Evolutionary conservation across 2,797 vertebrate genomes (phyloP).

Genomic region (Toxotes lorentzi): DNA sequence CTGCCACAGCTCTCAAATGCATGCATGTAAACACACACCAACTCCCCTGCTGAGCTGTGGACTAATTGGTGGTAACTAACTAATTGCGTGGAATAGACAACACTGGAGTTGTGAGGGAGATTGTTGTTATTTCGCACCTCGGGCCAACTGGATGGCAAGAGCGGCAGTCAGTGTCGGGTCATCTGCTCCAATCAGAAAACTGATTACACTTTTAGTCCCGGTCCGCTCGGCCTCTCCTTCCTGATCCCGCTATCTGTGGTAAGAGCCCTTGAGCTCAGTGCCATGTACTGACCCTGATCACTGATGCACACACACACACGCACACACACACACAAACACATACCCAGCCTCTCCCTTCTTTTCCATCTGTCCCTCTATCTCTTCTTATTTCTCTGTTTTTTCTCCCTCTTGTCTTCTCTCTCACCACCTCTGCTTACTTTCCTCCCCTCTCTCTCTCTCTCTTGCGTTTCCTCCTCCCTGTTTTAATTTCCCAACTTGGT

Average conservation of each 20-base stretch:
- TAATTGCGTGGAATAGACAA: constrained; percentile 27
- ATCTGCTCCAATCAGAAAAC: constrained; percentile 71
- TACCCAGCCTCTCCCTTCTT: constrained; percentile 1
- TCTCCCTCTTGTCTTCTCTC: constrained; percentile 26
- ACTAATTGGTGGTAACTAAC: not conserved
- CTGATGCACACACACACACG: constrained; percentile 37
- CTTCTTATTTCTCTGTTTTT: constrained; percentile 4
- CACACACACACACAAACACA: constrained; percentile 16
- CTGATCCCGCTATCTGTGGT: constrained; percentile 61
- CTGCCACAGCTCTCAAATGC: not conserved
- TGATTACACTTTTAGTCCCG: constrained; percentile 71
- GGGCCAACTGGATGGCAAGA: constrained; percentile 34
- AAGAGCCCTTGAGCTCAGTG: constrained; percentile 70
- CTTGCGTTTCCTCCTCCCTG: not conserved
- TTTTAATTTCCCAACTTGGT: constrained; percentile 83
- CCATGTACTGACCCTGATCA: constrained; percentile 68
- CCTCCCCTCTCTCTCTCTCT: constrained; percentile 13
- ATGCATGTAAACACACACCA: constrained; percentile 26
- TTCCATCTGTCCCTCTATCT: constrained; percentile 30
- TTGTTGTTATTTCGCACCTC: constrained; percentile 48
- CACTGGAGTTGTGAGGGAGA: constrained; percentile 31
- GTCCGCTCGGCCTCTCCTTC: constrained; percentile 50
- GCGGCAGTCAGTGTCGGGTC: constrained; percentile 58
- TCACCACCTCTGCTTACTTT: constrained; percentile 14
- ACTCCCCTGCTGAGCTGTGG: constrained; percentile 7